Conservation (phyloP, 2,888 invertebrate genomes). For the Aleiodes alternator region DNA sequence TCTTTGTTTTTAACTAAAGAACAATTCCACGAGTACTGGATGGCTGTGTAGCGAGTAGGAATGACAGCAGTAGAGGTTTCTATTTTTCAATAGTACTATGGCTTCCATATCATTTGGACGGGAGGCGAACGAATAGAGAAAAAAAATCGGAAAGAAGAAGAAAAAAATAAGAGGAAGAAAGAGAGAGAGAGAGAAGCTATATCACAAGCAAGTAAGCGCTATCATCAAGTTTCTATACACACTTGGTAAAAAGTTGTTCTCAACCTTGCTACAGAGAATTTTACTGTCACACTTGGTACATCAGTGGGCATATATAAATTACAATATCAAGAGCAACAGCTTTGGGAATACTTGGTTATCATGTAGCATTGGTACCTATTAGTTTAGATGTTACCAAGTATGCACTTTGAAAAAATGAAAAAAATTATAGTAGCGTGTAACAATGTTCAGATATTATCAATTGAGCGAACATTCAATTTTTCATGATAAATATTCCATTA, state of each 20-base stretch:
- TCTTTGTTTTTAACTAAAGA: background rate
- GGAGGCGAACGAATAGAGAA: background rate
- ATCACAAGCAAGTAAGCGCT: constrained; percentile 14
- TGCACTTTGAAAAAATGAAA: background rate
- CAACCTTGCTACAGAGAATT: constrained; percentile 35
- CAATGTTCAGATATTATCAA: constrained; percentile 6
- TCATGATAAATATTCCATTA: background rate
- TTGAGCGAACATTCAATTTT: background rate
- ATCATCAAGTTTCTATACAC: background rate
- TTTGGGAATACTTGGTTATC: constrained; percentile 20
- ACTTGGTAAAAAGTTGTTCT: constrained; percentile 1
- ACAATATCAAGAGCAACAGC: constrained; percentile 24
- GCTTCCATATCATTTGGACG: background rate
- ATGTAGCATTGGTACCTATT: constrained; percentile 8
- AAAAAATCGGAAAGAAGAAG: constrained; percentile 16
- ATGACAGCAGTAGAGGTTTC: background rate
- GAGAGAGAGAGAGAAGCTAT: background rate
- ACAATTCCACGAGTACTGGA: background rate
- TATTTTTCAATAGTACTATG: constrained; percentile 3
- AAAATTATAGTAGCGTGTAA: no score
- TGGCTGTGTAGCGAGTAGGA: background rate
- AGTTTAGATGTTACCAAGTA: constrained; percentile 8
- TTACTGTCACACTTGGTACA: constrained; percentile 28
- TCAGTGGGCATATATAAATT: constrained; percentile 41
- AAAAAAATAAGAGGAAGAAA: background rate